Evolutionary conservation across 2,113 vertebrate species (phyloP), one percentile per base, ranked within the genome.

Genomic region (Alethe diademata): DNA sequence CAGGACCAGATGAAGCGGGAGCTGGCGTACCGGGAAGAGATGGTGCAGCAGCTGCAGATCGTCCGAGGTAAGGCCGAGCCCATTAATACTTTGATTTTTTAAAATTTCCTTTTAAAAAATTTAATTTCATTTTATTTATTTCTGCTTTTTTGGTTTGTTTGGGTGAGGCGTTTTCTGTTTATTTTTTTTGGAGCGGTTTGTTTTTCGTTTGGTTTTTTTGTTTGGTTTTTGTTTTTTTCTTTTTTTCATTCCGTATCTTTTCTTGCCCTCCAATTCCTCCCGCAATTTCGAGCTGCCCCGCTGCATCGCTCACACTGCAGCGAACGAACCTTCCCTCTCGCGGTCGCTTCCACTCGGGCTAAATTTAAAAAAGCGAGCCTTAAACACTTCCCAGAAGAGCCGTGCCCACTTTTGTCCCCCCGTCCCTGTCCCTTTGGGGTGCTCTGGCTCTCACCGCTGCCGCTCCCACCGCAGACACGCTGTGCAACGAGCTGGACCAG

Each of bases 1-100:
- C 99, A 99, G 98, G 99, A 99, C 97, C 99, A 99, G 98, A 99
- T 99, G 99, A 99, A 99, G 97, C 98, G 99, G 92, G 99, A 99
- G 98, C 98, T 99, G 97, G 99, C 99, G 89, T 99, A 99, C 96
- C 98, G 99, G 96, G 99, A 99, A 93, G 99, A 99, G 96, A 99
- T 99, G 99, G 99, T 99, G 89, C 99, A 99, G 97, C 99, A 99
- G 97, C 98, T 99, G 95, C 99, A 99, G 97, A 99, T 99, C 97
- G 99, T 99, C 92, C 97, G 99, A 98, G 99, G 99, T 99, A 96
- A 98, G 98, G 92, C 78, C 45, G 93, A 94, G 93, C 97, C 96
- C 95, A 45, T 81, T 72, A 58, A 1, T 3, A 9, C 16, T 40
- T 50, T 2, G 8, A 8, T 6, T 65, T 71, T 38, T 20, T 20